Evolutionary conservation across 2,888 invertebrate genomes (phyloP), one percentile per base, ranked within the genome.

Genomic region (Entomobrya multifasciata): DNA sequence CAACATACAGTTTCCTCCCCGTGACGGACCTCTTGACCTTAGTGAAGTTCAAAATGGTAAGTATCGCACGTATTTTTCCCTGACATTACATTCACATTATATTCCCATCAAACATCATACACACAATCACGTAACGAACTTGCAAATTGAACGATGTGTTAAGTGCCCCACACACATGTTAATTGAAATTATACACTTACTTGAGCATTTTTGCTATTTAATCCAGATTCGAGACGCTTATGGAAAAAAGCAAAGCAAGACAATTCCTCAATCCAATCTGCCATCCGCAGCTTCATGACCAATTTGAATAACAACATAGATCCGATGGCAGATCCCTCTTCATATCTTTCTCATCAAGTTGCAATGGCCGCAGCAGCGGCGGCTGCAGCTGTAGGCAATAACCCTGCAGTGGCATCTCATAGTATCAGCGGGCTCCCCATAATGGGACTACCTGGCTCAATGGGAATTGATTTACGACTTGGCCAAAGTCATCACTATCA

Each of bases 1-100:
- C 20, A 87, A 86, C 49, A 52, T 44, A 70, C 60, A 70, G 41
- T 77, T 52, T 25, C 85, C 44, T 76, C 80, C 79, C 60, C 83
- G 86, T 57, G 87, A 88, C 67, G 87, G 89, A 79, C 91, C 91
- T 60, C 87, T 91, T 83, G 91, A 91, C 88, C 89, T 91, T 17
- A 90, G 90, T 77, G 90, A 91, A 88, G 90, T 90, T 86, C 90
- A 89, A 89, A 89, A 90, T 88, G 90, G 91, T 91, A 89, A 89
- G 86, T 55, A n/a, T n/a, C 8, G 70, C 25, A n/a, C 60, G 62
- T 74, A 72, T 15, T 62, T 25, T 77, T 83, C n/a, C 30, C 11
- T 22, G 44, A 57, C 52, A 30, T 52, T 74, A 13, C 27, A 52
- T 70, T 55, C n/a, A 70, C 36, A 62, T 36, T 30, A 0, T 4